Evolutionary conservation across 1,140 invertebrate genomes (phyloP), one percentile per base, ranked within the genome.

Genomic region (Augochlora pura): DNA sequence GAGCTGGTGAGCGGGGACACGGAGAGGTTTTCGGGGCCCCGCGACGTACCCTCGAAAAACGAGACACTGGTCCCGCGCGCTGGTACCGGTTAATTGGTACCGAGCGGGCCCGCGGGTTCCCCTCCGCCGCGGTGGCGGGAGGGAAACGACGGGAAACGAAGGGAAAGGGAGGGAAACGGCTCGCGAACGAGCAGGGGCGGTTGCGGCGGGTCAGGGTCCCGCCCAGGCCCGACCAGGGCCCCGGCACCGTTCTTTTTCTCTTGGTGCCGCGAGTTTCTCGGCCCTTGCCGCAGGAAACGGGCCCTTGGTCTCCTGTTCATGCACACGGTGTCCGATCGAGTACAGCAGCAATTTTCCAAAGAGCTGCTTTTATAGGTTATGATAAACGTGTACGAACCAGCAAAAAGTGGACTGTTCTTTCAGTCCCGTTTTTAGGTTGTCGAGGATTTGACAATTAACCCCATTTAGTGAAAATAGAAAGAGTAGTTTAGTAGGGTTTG

Each of bases 161-260:
- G 12, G 64, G 65, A 62, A 64, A 23, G 39, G 65, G 42, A 46
- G n/a, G 23, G 16, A 52, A 52, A 52, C 54, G 54, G 54, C n/a
- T n/a, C n/a, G 54, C 54, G 54, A 54, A 18, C 49, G 88, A 77
- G 72, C 80, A 86, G 86, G 86, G 87, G 86, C 88, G 84, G 84
- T 90, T 90, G 86, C 83, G 86, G 79, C 85, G 87, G 90, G 89
- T 90, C 90, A 90, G 80, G 90, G 88, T 90, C 84, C 73, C 85
- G 83, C 87, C 84, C 60, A 46, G 42, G 42, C 42, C 42, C 42
- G 42, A 46, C 14, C 42, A 0, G 9, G 42, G n/a, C n/a, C 42
- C 42, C 86, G 77, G 46, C 32, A 38, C 68, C 71, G 77, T 88
- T 84, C 77, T 76, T 79, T 83, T 66, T 70, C 77, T 81, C 81